phyloP scores from a whole-genome alignment of 2,888 invertebrate genomes.

The Cistogaster globosa region DNA sequence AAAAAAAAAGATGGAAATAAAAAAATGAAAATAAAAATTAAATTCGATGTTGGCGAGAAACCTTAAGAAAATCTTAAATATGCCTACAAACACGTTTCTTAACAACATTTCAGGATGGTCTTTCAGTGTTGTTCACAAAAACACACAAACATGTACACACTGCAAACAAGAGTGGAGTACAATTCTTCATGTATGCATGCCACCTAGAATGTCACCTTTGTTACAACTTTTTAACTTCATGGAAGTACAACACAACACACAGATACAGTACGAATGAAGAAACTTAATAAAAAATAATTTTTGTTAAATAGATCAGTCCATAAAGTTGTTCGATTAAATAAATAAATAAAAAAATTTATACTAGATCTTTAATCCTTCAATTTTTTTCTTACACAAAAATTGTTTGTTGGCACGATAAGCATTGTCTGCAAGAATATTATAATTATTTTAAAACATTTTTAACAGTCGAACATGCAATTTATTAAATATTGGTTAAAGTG shows the following conservation, averaged over 20 bases:
- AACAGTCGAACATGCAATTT: too few species aligned
- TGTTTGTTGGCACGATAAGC: too few species aligned
- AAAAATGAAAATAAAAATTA: slow-evolving; percentile 51
- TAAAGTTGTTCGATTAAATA: background rate
- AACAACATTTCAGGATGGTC: slow-evolving; percentile 57
- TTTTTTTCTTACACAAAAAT: too few species aligned
- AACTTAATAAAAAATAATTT: slow-evolving; percentile 27
- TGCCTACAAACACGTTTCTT: slow-evolving; percentile 68
- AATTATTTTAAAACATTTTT: too few species aligned
- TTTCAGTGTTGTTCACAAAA: slow-evolving; percentile 10
- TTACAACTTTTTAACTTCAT: slow-evolving; percentile 70
- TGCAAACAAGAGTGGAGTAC: slow-evolving; percentile 51
- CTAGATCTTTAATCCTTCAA: too few species aligned
- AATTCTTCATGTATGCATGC: slow-evolving; percentile 69
- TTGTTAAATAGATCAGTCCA: slow-evolving; percentile 7
- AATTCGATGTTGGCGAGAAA: slow-evolving; percentile 44
- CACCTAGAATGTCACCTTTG: slow-evolving; percentile 73
- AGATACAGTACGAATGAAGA: slow-evolving; percentile 58
- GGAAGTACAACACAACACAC: slow-evolving; percentile 43
- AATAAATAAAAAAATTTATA: too few species aligned
- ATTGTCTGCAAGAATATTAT: too few species aligned
- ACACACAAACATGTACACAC: slow-evolving; percentile 1
- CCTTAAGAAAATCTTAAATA: slow-evolving; percentile 68
- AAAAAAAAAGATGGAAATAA: slow-evolving; percentile 44
- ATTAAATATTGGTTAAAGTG: too few species aligned